Conservation (phyloP, 2,797 vertebrate genomes). For the Tokudaia muenninki region DNA sequence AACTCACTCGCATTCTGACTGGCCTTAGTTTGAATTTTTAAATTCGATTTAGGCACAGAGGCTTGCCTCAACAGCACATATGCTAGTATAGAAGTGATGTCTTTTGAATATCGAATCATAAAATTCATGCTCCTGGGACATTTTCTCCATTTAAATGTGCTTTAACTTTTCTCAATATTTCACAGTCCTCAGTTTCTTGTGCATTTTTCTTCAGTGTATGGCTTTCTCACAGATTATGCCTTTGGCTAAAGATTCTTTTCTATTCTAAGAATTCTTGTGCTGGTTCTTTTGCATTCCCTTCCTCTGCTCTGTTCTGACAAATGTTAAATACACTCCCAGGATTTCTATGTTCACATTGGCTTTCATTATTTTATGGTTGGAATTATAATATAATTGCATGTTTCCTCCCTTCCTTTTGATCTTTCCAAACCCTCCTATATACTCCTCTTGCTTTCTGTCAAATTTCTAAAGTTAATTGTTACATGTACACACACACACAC, state of each 20-base stretch:
- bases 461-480: neutral
- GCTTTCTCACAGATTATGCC: neutral
- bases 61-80: neutral
- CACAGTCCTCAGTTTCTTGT: neutral
- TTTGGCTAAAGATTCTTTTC: neutral
- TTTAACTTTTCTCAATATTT: neutral
- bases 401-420: neutral
- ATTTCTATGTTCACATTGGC: neutral
- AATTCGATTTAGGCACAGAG: neutral
- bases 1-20: neutral
- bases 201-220: neutral
- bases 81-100: neutral
- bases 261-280: neutral
- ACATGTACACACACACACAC: neutral
- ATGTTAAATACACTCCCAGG: neutral
- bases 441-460: neutral
- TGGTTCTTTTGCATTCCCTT: neutral
- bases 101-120: neutral
- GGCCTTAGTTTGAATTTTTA: neutral
- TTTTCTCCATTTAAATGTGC: neutral
- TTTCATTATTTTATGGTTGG: neutral
- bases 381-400: neutral
- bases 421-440: too few relatives aligned
- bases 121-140: neutral
- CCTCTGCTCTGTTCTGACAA: neutral